These are phyloP conservation scores for Cotesia vestalis DNA, from an alignment of 1,140 invertebrate genomes.

Conservation along the genomic window DNA sequence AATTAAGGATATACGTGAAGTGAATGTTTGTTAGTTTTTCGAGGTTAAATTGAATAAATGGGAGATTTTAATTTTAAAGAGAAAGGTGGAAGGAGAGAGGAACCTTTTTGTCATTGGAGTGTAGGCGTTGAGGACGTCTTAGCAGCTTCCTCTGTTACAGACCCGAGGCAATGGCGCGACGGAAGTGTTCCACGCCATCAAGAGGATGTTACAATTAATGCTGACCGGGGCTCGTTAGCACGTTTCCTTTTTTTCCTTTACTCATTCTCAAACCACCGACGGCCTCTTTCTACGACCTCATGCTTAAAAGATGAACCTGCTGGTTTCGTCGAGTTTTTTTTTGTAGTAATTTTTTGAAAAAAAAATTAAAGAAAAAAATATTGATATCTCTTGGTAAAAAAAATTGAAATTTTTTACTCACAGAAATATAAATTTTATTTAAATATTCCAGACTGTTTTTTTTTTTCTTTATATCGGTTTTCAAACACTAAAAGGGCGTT, in stretches of 20 bases:
- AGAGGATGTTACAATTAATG: constrained; percentile 65
- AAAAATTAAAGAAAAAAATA: too few species aligned
- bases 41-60: background rate
- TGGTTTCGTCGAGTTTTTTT: too few species aligned
- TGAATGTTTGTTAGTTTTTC: too few species aligned
- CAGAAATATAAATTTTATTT: too few species aligned
- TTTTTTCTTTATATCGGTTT: too few species aligned
- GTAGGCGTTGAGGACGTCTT: constrained; percentile 61
- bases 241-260: constrained; percentile 60
- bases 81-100: background rate
- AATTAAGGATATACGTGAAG: too few species aligned
- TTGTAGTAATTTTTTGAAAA: too few species aligned
- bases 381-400: too few species aligned
- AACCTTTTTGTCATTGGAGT: constrained; percentile 42
- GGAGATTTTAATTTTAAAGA: background rate
- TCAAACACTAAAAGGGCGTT: too few species aligned
- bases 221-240: constrained; percentile 60
- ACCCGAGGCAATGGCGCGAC: constrained; percentile 49
- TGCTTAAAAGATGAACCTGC: too few species aligned
- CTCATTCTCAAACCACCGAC: constrained; percentile 48
- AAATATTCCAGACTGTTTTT: too few species aligned
- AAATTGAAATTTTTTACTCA: too few species aligned
- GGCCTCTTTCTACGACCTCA: background rate
- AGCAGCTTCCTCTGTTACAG: constrained; percentile 56
- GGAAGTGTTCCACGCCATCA: constrained; percentile 56